Evolutionary conservation across 2,797 vertebrate genomes (phyloP).

Genomic region (Crenichthys baileyi): DNA sequence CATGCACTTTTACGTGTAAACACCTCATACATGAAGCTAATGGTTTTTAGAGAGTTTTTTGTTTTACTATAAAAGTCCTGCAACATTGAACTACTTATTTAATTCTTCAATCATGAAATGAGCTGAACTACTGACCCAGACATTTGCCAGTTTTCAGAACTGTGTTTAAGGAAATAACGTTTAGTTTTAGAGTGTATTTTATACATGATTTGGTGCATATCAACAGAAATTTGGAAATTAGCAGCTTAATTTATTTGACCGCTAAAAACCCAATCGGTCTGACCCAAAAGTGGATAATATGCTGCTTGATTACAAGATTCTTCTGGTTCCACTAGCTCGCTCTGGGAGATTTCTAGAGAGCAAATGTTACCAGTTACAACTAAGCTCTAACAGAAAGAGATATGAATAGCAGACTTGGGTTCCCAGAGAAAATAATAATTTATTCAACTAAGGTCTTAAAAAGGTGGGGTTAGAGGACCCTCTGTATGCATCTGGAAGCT

Average conservation of each 20-base stretch:
- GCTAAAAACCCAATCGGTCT: too few relatives aligned
- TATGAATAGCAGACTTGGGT: not conserved
- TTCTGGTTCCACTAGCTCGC: too few relatives aligned
- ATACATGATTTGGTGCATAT: not conserved
- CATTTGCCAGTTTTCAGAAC: not conserved
- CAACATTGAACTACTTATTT: conserved; percentile 5
- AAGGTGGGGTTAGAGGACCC: not conserved
- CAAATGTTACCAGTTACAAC: not conserved
- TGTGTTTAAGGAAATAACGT: not conserved
- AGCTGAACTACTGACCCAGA: not conserved
- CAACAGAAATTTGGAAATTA: too few relatives aligned
- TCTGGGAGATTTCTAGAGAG: not conserved
- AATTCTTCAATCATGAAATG: not conserved
- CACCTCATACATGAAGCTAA: not conserved
- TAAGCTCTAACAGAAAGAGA: not conserved
- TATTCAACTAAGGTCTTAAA: not conserved
- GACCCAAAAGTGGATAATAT: too few relatives aligned
- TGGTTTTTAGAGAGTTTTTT: conserved; percentile 9
- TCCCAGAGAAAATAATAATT: not conserved
- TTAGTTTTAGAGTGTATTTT: not conserved
- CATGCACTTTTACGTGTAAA: conserved; percentile 11
- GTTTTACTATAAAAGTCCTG: not conserved
- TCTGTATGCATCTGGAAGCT: not conserved
- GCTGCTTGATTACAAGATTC: too few relatives aligned
- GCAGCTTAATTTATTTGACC: too few relatives aligned